Base-by-base conservation (phyloP, 2,888 invertebrate genomes). In the Phortica okadai region DNA sequence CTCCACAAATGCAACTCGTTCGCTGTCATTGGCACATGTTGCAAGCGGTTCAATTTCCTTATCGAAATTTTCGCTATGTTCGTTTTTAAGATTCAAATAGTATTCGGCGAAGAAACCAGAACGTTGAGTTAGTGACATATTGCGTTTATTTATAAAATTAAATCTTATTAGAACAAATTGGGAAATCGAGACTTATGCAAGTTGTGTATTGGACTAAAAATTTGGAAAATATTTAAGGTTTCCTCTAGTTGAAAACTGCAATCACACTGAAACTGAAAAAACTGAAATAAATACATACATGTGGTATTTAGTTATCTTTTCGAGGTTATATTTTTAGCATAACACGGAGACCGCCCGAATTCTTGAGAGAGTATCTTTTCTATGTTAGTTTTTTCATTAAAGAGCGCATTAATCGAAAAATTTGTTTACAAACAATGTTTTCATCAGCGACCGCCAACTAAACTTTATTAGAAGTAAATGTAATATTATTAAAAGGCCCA, bases 31-130 rank as follows among this genome's bases (percentile, higher is more conserved):
- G 84, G 93, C 93, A 82, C 95, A 92, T 86, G 93, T 92, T 58
- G 93, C 91, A 88, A 96, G 95, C 84, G 93, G 93, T 83, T 94
- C 94, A 79, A 94, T 93, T 76, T 94, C 93, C 73, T 93, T 92
- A 79, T 93, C 93, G 73, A 87, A 89, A 81, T 94, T 88, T 59
- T 93, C 91, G 10, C 81, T 83, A 11, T 88, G 86, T 8, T 79
- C 76, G 84, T 92, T 92, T 83, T 93, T 93, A 74, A 95, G 91
- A 56, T 92, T 92, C 83, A 94, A 92, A 89, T 94, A 95, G 89
- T 94, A 94, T 79, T 93, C 93, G 90, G 94, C 94, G 89, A 95
- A 95, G 90, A 94, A 94, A 72, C 93, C 93, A 56, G 83, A 82
- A 77, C 84, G 86, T 81, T 89, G 86, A 50, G 83, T 88, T 76